A percentile compares a stretch with the other conserved stretches of the same genome.
Conservation (phyloP, 2,797 vertebrate genomes). For the Scolopax rusticola region DNA sequence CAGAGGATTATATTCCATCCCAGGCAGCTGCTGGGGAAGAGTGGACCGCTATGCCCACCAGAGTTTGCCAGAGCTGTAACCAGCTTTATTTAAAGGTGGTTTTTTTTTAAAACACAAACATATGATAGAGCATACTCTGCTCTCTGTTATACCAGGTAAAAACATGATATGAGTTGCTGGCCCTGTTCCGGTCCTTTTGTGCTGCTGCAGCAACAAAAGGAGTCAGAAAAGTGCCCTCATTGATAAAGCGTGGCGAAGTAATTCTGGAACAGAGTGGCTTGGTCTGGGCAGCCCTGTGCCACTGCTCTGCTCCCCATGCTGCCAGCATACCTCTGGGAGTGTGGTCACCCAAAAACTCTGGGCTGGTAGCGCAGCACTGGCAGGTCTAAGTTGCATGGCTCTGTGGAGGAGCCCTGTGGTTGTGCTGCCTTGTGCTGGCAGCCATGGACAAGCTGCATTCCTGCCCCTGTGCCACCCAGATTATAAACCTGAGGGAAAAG, state of each 20-base stretch:
- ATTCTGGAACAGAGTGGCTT: not conserved
- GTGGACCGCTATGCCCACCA: not conserved
- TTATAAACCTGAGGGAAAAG: not conserved
- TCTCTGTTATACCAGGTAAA: not conserved
- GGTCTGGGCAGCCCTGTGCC: not conserved
- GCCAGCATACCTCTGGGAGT: not conserved
- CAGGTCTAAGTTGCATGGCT: not conserved
- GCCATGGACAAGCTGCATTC: not conserved
- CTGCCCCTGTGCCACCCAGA: not conserved
- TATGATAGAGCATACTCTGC: not conserved
- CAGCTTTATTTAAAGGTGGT: not conserved
- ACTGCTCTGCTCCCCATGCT: not conserved
- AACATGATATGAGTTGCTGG: not conserved
- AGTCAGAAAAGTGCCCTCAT: not conserved
- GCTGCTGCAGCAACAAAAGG: not conserved
- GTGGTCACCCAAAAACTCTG: not conserved
- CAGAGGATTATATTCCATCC: not conserved
- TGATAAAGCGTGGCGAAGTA: rapidly evolving
- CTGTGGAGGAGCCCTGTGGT: not conserved
- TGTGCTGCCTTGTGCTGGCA: not conserved
- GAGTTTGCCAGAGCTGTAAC: not conserved
- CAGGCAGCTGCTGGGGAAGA: not conserved
- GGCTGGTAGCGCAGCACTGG: not conserved
- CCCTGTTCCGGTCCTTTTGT: not conserved
- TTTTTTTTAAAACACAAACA: not conserved